Conservation (phyloP, 2,113 vertebrate species). For the Clarias batrachus region DNA sequence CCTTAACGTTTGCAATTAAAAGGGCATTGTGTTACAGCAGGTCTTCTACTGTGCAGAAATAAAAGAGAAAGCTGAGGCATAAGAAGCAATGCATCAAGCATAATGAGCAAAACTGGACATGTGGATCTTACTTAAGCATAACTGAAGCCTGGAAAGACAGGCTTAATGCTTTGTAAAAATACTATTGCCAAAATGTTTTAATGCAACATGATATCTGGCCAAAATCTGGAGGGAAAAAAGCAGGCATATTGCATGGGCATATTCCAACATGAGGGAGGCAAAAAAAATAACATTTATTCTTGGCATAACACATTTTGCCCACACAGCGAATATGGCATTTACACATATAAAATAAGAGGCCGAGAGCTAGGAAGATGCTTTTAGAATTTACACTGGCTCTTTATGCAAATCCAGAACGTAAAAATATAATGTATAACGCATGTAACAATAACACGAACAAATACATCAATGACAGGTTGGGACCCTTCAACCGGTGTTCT, state of each 20-base stretch:
- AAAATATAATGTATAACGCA: neutral
- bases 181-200: neutral
- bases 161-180: neutral
- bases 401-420: neutral
- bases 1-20: neutral
- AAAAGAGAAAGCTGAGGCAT: neutral
- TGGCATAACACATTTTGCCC: conserved; percentile 30
- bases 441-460: neutral
- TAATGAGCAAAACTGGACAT: neutral
- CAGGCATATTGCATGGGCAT: conserved; percentile 68
- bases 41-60: neutral
- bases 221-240: neutral
- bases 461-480: neutral
- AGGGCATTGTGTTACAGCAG: neutral
- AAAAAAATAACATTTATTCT: neutral
- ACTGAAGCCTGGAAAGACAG: neutral
- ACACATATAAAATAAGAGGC: conserved; percentile 30
- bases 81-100: neutral
- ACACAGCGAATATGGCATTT: conserved; percentile 35
- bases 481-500: too few species aligned
- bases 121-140: neutral
- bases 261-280: conserved; percentile 54
- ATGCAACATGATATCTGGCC: neutral
- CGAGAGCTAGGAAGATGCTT: conserved; percentile 22
- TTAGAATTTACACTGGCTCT: conserved; percentile 9